Evolutionary conservation across 2,888 invertebrate genomes (phyloP).

Genomic region (Xanthorhoe spadicearia): DNA sequence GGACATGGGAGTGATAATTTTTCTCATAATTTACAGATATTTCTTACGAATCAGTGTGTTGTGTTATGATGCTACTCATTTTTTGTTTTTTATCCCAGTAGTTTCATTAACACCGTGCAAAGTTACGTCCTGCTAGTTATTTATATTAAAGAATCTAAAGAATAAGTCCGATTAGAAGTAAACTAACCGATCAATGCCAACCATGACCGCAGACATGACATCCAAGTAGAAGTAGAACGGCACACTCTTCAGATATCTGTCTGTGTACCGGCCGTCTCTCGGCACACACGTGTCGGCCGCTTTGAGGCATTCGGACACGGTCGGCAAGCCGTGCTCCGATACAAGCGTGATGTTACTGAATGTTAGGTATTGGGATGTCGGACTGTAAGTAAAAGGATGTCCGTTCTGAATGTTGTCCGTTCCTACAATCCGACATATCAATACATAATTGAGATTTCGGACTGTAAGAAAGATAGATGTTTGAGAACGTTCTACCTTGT

Average conservation of each 20-base stretch:
- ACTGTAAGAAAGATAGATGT: slow-evolving; percentile 49
- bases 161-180: too few relatives aligned
- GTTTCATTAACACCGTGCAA: too few relatives aligned
- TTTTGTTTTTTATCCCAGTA: too few relatives aligned
- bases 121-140: too few relatives aligned
- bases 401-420: too few relatives aligned
- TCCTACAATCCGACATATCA: too few relatives aligned
- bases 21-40: too few relatives aligned
- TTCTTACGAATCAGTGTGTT: too few relatives aligned
- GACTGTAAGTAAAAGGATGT: slow-evolving; percentile 53
- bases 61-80: too few relatives aligned
- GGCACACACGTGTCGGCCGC: slow-evolving; percentile 81
- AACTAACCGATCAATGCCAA: slow-evolving; percentile 83
- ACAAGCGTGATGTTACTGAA: slow-evolving; percentile 90
- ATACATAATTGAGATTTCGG: slow-evolving; percentile 68
- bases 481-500: too few relatives aligned
- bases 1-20: too few relatives aligned
- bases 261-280: slow-evolving; percentile 80
- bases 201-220: slow-evolving; percentile 85
- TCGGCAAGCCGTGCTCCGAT: slow-evolving; percentile 87
- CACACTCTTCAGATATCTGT: slow-evolving; percentile 83
- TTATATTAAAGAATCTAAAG: too few relatives aligned
- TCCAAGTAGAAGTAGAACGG: slow-evolving; percentile 87
- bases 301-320: slow-evolving; percentile 66
- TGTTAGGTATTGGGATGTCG: slow-evolving; percentile 76